Evolutionary conservation across 1,140 invertebrate genomes (phyloP), one percentile per base, ranked within the genome.

Genomic region (Cherax quadricarinatus): DNA sequence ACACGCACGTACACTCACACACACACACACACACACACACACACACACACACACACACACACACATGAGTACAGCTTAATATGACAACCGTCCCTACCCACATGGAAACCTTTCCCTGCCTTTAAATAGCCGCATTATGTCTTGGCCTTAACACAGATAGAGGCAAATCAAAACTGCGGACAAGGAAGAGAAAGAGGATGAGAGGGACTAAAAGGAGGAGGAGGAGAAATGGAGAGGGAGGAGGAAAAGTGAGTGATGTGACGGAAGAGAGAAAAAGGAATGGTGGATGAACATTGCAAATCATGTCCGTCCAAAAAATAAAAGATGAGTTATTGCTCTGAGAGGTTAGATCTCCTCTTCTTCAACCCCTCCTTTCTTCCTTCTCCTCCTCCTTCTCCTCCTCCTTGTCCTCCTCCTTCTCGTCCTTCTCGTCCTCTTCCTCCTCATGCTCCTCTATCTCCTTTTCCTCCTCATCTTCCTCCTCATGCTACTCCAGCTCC

Each of bases 161-260:
- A 85, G 83, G 62, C 53, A 85, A 85, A 85, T 85, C 83, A 85
- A 85, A 85, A 85, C 83, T 70, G 48, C 30, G n/a, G 24, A 57
- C 62, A 48, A 49, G 62, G 83, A 85, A 70, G 83, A 41, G 83
- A 60, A n/a, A n/a, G 62, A 62, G 57, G 18, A 51, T n/a, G 80
- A 82, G 80, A 53, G n/a, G 80, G 49, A 41, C 0, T 2, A 41
- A 41, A 2, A 53, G 12, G 80, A 51, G 80, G 9, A 16, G 81
- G 30, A 51, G 81, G 48, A 24, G 41, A 41, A 41, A 0, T 48
- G 51, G 57, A 57, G 51, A 51, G 81, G 53, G 48, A 82, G 80
- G 48, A 48, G 80, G 49, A 53, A 21, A 49, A 51, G 80, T 60
- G 57, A 49, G 9, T 49, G 48, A 16, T 21, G 81, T 12, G 81